Evolutionary conservation across 2,888 invertebrate genomes (phyloP), one percentile per base, ranked within the genome.

Genomic region (Ommatoiulus sabulosus): DNA sequence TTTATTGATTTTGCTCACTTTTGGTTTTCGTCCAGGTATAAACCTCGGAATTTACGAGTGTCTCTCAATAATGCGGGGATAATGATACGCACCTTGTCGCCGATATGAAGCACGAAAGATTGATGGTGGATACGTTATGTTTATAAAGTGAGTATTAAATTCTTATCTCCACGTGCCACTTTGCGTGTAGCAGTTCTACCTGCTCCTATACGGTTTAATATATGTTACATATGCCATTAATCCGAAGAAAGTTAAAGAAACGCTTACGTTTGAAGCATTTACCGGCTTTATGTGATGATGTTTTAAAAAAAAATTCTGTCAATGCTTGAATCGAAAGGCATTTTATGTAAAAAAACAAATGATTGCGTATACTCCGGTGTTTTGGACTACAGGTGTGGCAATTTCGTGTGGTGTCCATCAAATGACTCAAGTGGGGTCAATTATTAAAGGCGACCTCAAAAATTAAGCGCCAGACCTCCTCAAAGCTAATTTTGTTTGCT

Each of bases 131-230:
- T 80, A 80, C 35, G 35, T 35, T 35, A 35, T 80, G 80, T 43
- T 80, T 35, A 24, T 80, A 80, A 80, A 80, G 80, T 80, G 80
- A 80, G 80, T 80, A 80, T 15, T 12, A 35, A 80, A 80, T 80
- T 80, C 80, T 80, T 80, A 80, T 80, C 80, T 80, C 80, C 80
- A 80, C 80, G 80, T 80, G 80, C 80, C 35, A 80, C 3, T 4
- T 3, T 80, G 80, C 35, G 12, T 80, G 80, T 52, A 15, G 35
- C 35, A 57, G 35, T 80, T 63, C 20, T 63, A 20, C 20, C 63
- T 57, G 8, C 6, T 15, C 80, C 80, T 35, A 15, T 20, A 4
- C 80, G 2, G 6, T 80, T 80, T 43, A 4, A 24, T 80, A 35
- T 35, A 52, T 12, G 52, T 17, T 52, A 52, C 52, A 3, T 43